Percentiles rank a stretch among this genome's conserved stretches.
Conservation (phyloP, 2,113 vertebrate species). For the Lamprologus sp. region DNA sequence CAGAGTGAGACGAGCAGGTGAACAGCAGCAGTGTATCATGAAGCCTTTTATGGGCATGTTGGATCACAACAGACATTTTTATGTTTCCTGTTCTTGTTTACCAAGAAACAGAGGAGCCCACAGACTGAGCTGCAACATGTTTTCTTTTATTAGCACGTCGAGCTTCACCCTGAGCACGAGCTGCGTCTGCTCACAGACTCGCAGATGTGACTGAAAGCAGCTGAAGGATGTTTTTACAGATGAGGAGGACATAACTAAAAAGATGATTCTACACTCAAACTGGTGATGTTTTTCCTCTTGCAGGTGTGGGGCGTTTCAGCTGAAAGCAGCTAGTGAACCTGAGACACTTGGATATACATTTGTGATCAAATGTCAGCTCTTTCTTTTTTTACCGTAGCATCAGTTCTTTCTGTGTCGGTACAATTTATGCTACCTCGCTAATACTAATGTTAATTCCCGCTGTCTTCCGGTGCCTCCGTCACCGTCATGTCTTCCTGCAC, state of each 20-base stretch:
- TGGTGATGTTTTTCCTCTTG: not conserved
- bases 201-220: not conserved
- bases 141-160: not conserved
- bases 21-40: not conserved
- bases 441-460: slow-evolving; percentile 71
- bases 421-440: not conserved
- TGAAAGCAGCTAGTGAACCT: not conserved
- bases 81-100: not conserved
- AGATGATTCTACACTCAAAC: not conserved
- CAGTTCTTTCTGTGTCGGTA: not conserved
- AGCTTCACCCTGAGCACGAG: rapidly evolving
- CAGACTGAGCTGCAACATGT: not conserved
- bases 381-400: not conserved
- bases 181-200: not conserved
- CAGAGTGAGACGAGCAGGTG: not conserved
- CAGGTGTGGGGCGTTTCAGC: not conserved
- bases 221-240: not conserved
- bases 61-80: not conserved
- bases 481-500: slow-evolving; percentile 69
- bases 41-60: not conserved
- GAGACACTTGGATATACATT: not conserved
- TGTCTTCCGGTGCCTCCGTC: slow-evolving; percentile 70
- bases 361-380: not conserved
- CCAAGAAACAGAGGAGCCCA: not conserved
- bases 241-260: not conserved